Conservation (phyloP, 1,140 invertebrate genomes). For the Trichogramma pretiosum region DNA sequence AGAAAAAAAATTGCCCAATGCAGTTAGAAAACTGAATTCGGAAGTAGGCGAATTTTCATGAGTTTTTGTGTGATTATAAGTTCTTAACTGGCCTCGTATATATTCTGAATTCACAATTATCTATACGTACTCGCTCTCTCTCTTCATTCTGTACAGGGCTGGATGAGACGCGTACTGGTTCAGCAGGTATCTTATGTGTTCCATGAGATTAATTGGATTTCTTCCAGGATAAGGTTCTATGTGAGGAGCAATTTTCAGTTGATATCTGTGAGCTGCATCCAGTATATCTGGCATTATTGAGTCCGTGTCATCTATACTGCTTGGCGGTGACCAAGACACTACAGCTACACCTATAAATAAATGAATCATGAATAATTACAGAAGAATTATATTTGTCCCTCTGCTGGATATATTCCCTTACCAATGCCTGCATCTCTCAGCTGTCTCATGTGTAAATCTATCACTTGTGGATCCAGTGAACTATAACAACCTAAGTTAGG, state of each 20-base stretch:
- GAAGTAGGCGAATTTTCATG: no score
- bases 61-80: no score
- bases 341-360: slow-evolving; percentile 33
- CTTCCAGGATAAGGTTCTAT: slow-evolving; percentile 42
- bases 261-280: slow-evolving; percentile 38
- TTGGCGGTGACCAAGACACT: slow-evolving; percentile 43
- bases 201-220: slow-evolving; percentile 41
- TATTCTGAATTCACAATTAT: no score
- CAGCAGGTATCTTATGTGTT: slow-evolving; percentile 38
- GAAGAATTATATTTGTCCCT: no score
- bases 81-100: no score
- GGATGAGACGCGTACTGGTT: slow-evolving; percentile 40
- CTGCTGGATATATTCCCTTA: slow-evolving; percentile 26
- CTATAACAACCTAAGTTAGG: slow-evolving; percentile 45
- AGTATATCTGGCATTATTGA: slow-evolving; percentile 39
- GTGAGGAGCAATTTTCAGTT: slow-evolving; percentile 44
- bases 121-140: slow-evolving; percentile 33
- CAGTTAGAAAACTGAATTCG: no score
- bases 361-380: not conserved
- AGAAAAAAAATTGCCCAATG: no score
- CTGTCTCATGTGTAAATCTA: slow-evolving; percentile 43
- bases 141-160: slow-evolving; percentile 46
- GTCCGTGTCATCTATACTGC: slow-evolving; percentile 36
- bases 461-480: slow-evolving; percentile 41
- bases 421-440: slow-evolving; percentile 42